Conservation (phyloP, 1,140 invertebrate genomes). For the Harlomillsia oculata region DNA sequence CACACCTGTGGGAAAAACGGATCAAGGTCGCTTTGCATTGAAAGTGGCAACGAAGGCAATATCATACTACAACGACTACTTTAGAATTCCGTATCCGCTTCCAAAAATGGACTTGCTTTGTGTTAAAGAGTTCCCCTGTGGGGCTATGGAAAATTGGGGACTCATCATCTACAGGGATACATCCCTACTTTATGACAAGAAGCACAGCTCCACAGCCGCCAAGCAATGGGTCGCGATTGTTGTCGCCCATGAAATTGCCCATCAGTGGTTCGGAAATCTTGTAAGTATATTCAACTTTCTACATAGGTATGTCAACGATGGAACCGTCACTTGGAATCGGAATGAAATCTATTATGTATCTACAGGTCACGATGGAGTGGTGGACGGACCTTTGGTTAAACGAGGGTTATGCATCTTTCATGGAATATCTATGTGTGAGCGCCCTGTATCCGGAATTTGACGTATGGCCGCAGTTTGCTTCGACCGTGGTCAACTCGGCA, state of each 20-base stretch:
- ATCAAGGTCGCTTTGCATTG: slow-evolving; percentile 83
- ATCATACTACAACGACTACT: slow-evolving; percentile 88
- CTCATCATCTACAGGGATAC: slow-evolving; percentile 46
- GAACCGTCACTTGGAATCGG: slow-evolving; percentile 58
- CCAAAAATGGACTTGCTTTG: slow-evolving; percentile 93
- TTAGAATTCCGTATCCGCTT: slow-evolving; percentile 75
- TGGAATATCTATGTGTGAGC: slow-evolving; percentile 39
- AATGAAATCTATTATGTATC: slow-evolving; percentile 50
- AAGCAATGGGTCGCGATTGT: slow-evolving; percentile 79
- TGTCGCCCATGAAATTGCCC: slow-evolving; percentile 75
- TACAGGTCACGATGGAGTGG: slow-evolving; percentile 55
- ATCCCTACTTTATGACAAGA: slow-evolving; percentile 44
- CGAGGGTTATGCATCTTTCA: slow-evolving; percentile 45
- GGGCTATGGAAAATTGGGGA: slow-evolving; percentile 49
- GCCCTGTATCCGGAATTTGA: slow-evolving; percentile 50
- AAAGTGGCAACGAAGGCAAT: slow-evolving; percentile 76
- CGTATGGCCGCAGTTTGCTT: slow-evolving; percentile 47
- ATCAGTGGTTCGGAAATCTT: slow-evolving; percentile 84
- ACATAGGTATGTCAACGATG: slow-evolving; percentile 41
- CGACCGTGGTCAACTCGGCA: slow-evolving; percentile 66
- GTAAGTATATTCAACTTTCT: slow-evolving; percentile 63
- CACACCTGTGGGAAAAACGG: slow-evolving; percentile 79
- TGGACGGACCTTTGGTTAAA: slow-evolving; percentile 48
- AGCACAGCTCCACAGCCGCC: slow-evolving; percentile 67
- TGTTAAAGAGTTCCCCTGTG: slow-evolving; percentile 79